Base-by-base conservation (phyloP, 2,888 invertebrate genomes). In the Atethmia centrago region DNA sequence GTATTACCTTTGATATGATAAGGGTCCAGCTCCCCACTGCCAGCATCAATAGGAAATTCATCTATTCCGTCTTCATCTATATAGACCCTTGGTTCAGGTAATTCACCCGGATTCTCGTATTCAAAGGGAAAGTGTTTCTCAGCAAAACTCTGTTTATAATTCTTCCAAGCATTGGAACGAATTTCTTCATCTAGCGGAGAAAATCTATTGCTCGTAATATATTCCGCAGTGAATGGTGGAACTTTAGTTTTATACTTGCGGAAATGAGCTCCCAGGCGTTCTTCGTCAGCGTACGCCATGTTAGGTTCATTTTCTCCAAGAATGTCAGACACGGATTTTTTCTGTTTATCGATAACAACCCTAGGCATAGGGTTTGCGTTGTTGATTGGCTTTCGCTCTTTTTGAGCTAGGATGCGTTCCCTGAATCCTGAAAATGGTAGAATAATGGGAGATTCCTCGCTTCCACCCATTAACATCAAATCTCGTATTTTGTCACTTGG, bases 81-180 rank as follows among this genome's bases (percentile, higher is more conserved):
- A 86, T 97, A 97, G 83, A 97, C 96, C 71, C 97, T 94, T 25
- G 95, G 96, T 89, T 97, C 97, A 12, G 96, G 95, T 58, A 96
- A 87, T 28, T 95, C 95, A n/a, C 89, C 91, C 1, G 94, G 94
- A 79, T 94, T 94, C 87, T 95, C 96, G 82, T 96, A 96, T 88
- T 96, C 96, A 79, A 96, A 96, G 2, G 96, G 96, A 75, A 96
- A 96, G 79, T 94, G 93, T 89, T 96, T 96, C 70, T 93, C 94
- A 16, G 92, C 93, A 78, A 96, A 95, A 82, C 95, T 96, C 81
- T 95, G 95, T 80, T 93, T 95, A 79, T 96, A 96, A 82, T 96
- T 95, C 80, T 96, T 95, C 83, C 92, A 87, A 21, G 96, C 96
- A 80, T 95, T 96, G 2, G 95, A 94, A 45, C 92, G 93, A 28